These are phyloP conservation scores for Argyresthia albistria DNA, from an alignment of 2,888 invertebrate species.

Conservation along the genomic window DNA sequence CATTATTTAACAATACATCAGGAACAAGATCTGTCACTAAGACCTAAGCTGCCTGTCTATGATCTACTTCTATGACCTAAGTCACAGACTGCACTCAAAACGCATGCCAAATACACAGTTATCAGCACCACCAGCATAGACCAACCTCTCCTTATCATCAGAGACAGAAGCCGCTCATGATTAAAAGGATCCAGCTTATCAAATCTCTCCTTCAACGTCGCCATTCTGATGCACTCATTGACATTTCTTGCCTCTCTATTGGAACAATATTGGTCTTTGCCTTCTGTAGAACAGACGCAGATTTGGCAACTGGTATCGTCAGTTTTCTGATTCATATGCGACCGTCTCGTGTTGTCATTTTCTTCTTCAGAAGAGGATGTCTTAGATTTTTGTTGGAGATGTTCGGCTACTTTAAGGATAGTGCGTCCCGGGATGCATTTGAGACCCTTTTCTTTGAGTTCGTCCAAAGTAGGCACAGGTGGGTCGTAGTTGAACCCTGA, in stretches of 20 bases:
- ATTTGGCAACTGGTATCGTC: constrained; percentile 37
- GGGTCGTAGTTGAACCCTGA: too few species aligned
- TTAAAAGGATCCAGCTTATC: constrained; percentile 25
- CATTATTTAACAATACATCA: too few species aligned
- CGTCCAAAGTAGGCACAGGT: constrained; percentile 7
- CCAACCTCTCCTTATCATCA: constrained; percentile 9
- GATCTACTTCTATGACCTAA: too few species aligned
- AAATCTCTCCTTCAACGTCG: constrained; percentile 17
- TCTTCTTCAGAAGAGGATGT: not conserved
- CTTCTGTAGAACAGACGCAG: constrained; percentile 45
- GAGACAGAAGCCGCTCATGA: constrained; percentile 27
- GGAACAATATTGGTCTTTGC: constrained; percentile 40
- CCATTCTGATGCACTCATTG: constrained; percentile 46
- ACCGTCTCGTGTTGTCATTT: constrained; percentile 10
- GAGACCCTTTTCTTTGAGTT: constrained; percentile 14
- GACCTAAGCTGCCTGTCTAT: too few species aligned
- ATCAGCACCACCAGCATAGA: constrained; percentile 19
- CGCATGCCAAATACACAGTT: too few species aligned
- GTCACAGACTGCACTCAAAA: too few species aligned
- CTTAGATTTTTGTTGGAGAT: not conserved
- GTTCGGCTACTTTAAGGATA: constrained; percentile 21
- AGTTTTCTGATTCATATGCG: constrained; percentile 30
- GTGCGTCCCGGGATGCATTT: constrained; percentile 52
- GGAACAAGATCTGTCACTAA: too few species aligned
- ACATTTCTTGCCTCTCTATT: constrained; percentile 40